Evolutionary conservation across 2,113 vertebrate species (phyloP), one percentile per base, ranked within the genome.

Genomic region (Papio anubis): DNA sequence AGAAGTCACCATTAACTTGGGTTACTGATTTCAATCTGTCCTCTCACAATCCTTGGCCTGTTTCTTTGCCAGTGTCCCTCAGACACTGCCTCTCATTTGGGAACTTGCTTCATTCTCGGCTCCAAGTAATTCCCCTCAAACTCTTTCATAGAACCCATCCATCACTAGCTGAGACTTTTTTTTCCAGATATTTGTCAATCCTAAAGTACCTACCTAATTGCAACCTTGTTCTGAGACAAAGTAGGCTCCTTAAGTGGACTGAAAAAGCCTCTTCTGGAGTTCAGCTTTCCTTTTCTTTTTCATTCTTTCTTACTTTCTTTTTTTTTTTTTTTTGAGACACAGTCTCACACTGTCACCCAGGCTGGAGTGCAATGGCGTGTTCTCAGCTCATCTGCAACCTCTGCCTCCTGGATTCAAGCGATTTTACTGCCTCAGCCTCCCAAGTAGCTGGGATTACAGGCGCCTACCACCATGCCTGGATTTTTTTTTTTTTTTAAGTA

Each of bases 101-200:
- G 59, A 18, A 73, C 6, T 32, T 79, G 52, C 45, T 96, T 78
- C 25, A 40, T 61, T 38, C 30, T 88, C 16, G 80, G 11, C 66
- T 88, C 25, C 27, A 72, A 78, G 40, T 17, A 59, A 45, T 75
- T 55, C 16, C 17, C 35, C 43, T 90, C 40, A 82, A 35, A 12
- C 72, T 73, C 43, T 88, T 88, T 78, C 68, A 88, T 40, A 91
- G 1, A 84, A 75, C n/a, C 43, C 82, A 38, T 78, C 68, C 61
- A 59, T 88, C 59, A 64, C n/a, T 88, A 55, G n/a, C 50, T 88
- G 55, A 91, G 38, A 81, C 32, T 7, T 1, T 35, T 10, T 85
- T 85, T 96, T 75, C 40, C 35, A 32, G 16, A 55, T 79, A 83
- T 48, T 86, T 83, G 27, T 48, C 25, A 45, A 45, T 55, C 30